Evolutionary conservation across 2,888 invertebrate genomes (phyloP).

Genomic region (Aleiodes testaceus): DNA sequence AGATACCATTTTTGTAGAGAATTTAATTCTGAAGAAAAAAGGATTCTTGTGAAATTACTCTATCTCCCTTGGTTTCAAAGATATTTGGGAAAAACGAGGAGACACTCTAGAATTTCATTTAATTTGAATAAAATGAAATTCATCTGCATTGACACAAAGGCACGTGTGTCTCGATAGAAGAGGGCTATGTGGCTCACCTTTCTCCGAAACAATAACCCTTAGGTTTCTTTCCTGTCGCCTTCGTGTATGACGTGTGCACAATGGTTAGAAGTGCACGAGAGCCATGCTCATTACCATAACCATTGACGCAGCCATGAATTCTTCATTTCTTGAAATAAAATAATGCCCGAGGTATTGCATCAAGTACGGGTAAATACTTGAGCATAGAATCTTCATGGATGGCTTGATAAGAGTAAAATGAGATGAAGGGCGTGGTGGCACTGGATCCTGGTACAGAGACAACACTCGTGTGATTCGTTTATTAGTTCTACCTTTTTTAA

Average conservation of each 20-base stretch:
- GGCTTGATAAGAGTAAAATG: background rate
- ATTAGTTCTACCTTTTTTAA: background rate
- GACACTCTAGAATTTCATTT: too few relatives aligned
- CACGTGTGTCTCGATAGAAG: constrained; percentile 25
- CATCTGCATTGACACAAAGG: background rate
- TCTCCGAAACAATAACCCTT: constrained; percentile 65
- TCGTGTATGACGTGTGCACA: constrained; percentile 32
- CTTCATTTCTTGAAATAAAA: constrained; percentile 40
- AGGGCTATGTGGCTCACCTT: constrained; percentile 50
- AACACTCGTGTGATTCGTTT: constrained; percentile 25
- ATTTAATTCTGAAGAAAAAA: too few relatives aligned
- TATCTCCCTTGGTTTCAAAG: too few relatives aligned
- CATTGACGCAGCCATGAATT: constrained; percentile 57
- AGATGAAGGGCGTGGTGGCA: too few relatives aligned
- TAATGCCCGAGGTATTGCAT: too few relatives aligned
- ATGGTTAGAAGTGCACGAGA: constrained; percentile 12
- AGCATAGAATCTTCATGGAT: constrained; percentile 22
- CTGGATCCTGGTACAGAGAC: background rate
- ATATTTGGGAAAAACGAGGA: too few relatives aligned
- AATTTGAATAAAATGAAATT: too few relatives aligned
- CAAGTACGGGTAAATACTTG: too few relatives aligned
- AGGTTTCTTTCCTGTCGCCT: constrained; percentile 54
- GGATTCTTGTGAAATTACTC: too few relatives aligned
- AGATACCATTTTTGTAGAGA: too few relatives aligned
- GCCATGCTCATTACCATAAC: constrained; percentile 60